Conservation (phyloP, 2,888 invertebrate genomes). For the Hydropsyche betteni region DNA sequence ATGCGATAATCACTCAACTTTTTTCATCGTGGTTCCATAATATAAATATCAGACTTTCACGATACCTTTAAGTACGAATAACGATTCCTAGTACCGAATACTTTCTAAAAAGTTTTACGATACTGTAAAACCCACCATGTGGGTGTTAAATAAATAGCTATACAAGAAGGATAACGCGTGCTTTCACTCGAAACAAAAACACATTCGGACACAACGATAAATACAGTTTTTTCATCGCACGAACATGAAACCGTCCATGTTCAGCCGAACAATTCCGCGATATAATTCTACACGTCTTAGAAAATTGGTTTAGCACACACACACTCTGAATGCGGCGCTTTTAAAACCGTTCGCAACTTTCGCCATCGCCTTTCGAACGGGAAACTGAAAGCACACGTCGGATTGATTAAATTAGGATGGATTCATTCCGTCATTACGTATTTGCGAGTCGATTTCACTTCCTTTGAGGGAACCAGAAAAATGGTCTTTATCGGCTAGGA, state of each 20-base stretch:
- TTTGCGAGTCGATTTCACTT: no score
- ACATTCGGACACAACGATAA: neutral
- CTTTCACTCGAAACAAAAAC: constrained; percentile 6
- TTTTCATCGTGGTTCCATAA: no score
- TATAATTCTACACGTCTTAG: neutral
- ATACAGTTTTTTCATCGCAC: no score
- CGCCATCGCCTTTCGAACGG: constrained; percentile 3
- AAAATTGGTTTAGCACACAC: neutral
- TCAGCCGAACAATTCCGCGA: neutral
- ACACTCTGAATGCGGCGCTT: neutral
- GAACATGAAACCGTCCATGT: no score
- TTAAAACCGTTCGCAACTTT: constrained; percentile 1
- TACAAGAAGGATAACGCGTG: constrained; percentile 9
- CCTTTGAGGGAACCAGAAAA: no score
- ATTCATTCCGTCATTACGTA: no score
- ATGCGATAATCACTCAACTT: no score
- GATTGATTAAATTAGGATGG: constrained; percentile 16
- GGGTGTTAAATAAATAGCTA: constrained; percentile 16
- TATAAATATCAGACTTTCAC: no score
- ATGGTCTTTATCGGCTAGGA: no score
- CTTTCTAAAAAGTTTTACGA: no score
- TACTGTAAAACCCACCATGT: neutral
- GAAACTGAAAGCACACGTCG: constrained; percentile 13
- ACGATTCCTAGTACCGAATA: no score
- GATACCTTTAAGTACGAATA: no score